Evolutionary conservation across 2,797 vertebrate genomes (phyloP), one percentile per base, ranked within the genome.

Genomic region (Tarsius wallacei): DNA sequence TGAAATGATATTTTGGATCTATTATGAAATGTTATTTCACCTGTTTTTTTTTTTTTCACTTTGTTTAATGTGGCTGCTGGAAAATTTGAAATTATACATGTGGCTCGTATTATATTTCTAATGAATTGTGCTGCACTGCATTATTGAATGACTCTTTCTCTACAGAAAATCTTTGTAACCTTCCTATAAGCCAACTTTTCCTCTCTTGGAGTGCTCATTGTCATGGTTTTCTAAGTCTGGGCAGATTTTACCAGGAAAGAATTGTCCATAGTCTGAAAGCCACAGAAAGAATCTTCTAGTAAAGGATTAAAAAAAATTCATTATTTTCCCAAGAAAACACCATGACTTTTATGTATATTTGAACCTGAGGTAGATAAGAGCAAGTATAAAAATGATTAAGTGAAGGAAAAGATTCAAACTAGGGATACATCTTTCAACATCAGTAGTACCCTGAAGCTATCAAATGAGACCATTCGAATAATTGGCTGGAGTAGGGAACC

Each of bases 391-490:
- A 95, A 78, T 68, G 42, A 93, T 84, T 78, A 83, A 84, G 36
- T 51, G 7, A 84, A 87, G 55, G 74, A 86, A 96, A 73, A 93
- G 22, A 87, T 91, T 94, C 77, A 86, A 96, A 36, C 55, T n/a
- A 83, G n/a, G 68, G n/a, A 91, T 86, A 70, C 85, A 91, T 83
- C 78, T 93, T 31, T 95, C 82, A 85, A 59, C 64, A 81, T 78
- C 55, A 36, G 12, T 33, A 47, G 87, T 4, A 94, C 36, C 51
- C 93, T 0, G 1, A 94, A 61, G 71, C 86, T 90, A 94, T 85
- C 77, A 78, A 83, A 88, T 22, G 57, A 94, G 70, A 90, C 36
- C 63, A 82, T 90, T 77, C 92, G 49, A 92, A 90, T 94, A 90
- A 74, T 64, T 70, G 22, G n/a, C 84, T 78, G 71, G 53, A 87